Evolutionary conservation across 2,113 vertebrate species (phyloP).

Genomic region (Poeciliopsis turrubarensis): DNA sequence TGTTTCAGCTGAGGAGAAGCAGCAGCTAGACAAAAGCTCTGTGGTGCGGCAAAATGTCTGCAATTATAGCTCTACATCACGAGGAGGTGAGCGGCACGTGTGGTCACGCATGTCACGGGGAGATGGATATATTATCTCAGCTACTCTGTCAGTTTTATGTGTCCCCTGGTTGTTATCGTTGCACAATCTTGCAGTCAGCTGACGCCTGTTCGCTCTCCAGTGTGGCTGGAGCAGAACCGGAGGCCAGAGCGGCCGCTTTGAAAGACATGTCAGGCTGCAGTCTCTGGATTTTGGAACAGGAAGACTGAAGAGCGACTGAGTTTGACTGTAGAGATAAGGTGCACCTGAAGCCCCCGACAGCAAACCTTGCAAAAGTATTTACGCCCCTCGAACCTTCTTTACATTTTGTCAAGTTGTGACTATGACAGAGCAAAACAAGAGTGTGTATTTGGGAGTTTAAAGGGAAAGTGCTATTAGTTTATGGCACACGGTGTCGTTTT

Average conservation of each 20-base stretch:
- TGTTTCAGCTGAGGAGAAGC: constrained; percentile 72
- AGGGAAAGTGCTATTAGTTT: background rate
- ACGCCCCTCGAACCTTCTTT: background rate
- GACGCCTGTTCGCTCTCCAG: constrained; percentile 48
- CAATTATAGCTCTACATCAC: constrained; percentile 59
- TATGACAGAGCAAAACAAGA: background rate
- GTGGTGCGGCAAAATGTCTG: constrained; percentile 60
- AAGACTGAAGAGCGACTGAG: constrained; percentile 22
- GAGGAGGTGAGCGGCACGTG: constrained; percentile 39
- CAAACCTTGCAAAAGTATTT: constrained; percentile 9
- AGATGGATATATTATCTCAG: constrained; percentile 50
- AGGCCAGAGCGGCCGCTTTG: constrained; percentile 27
- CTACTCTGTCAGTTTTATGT: constrained; percentile 59
- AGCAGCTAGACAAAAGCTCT: constrained; percentile 62
- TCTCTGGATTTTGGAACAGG: background rate
- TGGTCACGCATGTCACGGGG: constrained; percentile 51
- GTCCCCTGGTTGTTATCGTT: constrained; percentile 52
- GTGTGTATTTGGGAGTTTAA: background rate
- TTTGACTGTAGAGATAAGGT: constrained; percentile 31
- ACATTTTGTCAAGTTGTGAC: background rate
- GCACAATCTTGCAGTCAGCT: constrained; percentile 38
- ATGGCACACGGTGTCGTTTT: no score
- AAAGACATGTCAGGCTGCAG: constrained; percentile 25
- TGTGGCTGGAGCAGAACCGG: constrained; percentile 28
- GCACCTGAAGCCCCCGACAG: background rate